Evolutionary conservation across 2,113 vertebrate species (phyloP).

Genomic region (Amazona guildingii): DNA sequence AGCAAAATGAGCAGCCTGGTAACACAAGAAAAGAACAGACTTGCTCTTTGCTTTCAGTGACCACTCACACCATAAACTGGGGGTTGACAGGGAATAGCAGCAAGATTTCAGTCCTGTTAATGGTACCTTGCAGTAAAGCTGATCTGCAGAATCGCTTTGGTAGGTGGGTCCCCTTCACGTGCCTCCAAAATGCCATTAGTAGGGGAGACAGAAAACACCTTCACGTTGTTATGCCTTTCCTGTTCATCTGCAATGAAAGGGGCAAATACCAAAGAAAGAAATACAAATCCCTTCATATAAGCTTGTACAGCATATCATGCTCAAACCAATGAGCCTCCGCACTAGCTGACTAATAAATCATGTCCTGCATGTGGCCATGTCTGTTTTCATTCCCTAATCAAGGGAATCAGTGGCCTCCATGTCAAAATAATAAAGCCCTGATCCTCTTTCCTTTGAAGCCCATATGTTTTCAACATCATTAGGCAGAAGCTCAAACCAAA

Average conservation of each 20-base stretch:
- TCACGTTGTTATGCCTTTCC: neutral
- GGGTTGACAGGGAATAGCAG: neutral
- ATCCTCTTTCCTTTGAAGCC: neutral
- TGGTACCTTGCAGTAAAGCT: slow-evolving; percentile 86
- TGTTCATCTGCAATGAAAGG: slow-evolving; percentile 40
- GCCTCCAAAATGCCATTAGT: slow-evolving; percentile 76
- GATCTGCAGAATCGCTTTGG: slow-evolving; percentile 76
- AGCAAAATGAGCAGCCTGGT: neutral
- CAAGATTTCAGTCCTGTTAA: neutral
- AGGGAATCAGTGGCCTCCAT: neutral
- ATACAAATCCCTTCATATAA: neutral
- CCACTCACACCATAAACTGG: accelerated
- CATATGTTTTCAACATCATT: neutral
- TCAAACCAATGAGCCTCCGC: neutral
- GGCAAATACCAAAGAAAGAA: neutral
- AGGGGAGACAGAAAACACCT: slow-evolving; percentile 79
- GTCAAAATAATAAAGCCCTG: neutral
- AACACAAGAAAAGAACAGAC: neutral
- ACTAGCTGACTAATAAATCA: neutral
- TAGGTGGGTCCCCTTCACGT: neutral
- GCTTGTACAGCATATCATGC: neutral
- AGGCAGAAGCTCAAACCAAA: neutral
- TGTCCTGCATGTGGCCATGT: neutral
- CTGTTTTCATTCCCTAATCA: neutral
- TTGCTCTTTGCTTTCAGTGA: neutral